Percentiles rank a stretch among this genome's conserved stretches.
phyloP scores from a whole-genome alignment of 2,888 invertebrate species.

The Nematopogon swammerdamellus region DNA sequence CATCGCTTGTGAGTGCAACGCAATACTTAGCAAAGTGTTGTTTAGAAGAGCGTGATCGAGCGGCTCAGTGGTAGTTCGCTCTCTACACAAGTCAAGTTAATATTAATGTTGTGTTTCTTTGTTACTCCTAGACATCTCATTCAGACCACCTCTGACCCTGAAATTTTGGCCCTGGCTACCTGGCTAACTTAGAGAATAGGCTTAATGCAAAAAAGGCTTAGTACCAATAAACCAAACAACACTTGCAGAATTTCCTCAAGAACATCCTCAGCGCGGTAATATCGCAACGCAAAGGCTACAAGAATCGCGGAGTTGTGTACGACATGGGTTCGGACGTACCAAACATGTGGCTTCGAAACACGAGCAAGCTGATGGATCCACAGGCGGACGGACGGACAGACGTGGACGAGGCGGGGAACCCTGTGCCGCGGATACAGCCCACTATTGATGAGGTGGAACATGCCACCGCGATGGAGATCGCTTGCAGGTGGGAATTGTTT shows the following conservation, averaged over 20 bases:
- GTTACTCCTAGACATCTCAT: no score
- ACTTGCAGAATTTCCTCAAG: conserved; percentile 76
- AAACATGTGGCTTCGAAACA: conserved; percentile 78
- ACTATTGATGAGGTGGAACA: conserved; percentile 75
- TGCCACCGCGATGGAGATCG: conserved; percentile 69
- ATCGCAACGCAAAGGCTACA: conserved; percentile 78
- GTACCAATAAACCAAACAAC: no score
- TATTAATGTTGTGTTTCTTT: no score
- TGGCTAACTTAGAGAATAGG: no score
- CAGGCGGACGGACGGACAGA: conserved; percentile 56
- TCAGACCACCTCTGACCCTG: no score
- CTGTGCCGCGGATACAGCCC: conserved; percentile 65
- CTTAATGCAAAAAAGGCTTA: no score
- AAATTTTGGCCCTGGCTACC: no score
- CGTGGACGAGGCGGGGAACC: conserved; percentile 59
- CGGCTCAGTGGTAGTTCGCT: no score
- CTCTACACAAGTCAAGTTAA: no score
- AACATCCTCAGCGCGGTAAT: conserved; percentile 77
- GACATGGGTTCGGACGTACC: conserved; percentile 75
- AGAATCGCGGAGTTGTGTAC: conserved; percentile 71
- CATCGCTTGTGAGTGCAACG: no score
- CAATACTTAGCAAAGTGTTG: no score
- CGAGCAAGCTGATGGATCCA: conserved; percentile 61
- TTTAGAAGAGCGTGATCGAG: no score
- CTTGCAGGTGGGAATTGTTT: conserved; percentile 53